Evolutionary conservation across 2,113 vertebrate species (phyloP), one percentile per base, ranked within the genome.

Genomic region (Alectura lathami): DNA sequence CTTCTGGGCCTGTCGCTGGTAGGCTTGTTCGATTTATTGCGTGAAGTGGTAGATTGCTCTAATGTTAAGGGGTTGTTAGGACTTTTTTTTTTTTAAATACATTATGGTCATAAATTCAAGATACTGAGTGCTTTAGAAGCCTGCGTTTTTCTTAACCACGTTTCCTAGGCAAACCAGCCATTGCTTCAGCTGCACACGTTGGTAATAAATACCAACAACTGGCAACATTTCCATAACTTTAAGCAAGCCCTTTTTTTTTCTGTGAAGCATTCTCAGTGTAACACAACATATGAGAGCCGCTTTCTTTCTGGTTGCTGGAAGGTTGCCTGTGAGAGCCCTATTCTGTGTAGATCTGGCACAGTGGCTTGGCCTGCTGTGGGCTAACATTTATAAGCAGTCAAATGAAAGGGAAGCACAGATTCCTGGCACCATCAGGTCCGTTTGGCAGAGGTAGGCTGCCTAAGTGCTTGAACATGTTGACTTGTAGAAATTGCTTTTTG

Each of bases 391-490:
- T 53, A 69, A 92, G 67, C 73, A 93, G 84, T 54, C 59, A 81
- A 34, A 83, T 94, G 79, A 95, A 96, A 95, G 59, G 56, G 34
- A 76, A 81, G 51, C 30, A 48, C 6, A 2, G 82, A 77, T 89
- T 95, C 79, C 91, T 97, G 89, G 94, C 87, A 94, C 60, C 1
- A 0, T 8, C n/a, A 40, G 67, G 56, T 91, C 79, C 22, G 38
- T 92, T 86, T 96, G 91, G 89, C 91, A 96, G 64, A 88, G 83
- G 76, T 78, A 73, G 83, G 64, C 81, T 93, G 54, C 66, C 50
- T 63, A 50, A 96, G 51, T 83, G 78, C 72, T 73, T 87, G 67
- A 92, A 83, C 81, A 70, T 9, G 57, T 92, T 95, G 72, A 32
- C 64, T 92, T 95, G 42, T 30, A 85, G 84, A 93, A 89, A 83